Percentiles rank a stretch among this genome's conserved stretches.
These are phyloP conservation scores for Diplodus puntazzo DNA, from an alignment of 2,797 vertebrate genomes.

Conservation along the genomic window DNA sequence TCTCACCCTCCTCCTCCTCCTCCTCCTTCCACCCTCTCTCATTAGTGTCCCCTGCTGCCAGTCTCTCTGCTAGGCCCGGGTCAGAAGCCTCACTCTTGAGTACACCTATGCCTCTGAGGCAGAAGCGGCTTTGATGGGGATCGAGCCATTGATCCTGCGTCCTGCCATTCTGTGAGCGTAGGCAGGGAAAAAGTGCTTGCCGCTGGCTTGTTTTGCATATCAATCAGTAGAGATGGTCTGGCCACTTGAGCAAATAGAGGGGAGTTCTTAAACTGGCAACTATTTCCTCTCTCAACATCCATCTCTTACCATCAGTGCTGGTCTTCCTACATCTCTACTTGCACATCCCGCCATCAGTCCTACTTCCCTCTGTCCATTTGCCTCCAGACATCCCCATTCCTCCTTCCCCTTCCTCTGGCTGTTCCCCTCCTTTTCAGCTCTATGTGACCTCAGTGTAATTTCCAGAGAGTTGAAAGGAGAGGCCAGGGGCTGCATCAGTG, in stretches of 20 bases:
- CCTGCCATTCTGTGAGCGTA: slow-evolving; percentile 62
- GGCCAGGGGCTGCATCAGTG: slow-evolving; percentile 62
- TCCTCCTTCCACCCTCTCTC: slow-evolving; percentile 14
- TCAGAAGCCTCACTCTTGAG: slow-evolving; percentile 47
- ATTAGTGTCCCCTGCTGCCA: background rate
- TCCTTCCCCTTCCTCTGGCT: slow-evolving; percentile 30
- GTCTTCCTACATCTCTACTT: slow-evolving; percentile 23
- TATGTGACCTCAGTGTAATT: slow-evolving; percentile 66
- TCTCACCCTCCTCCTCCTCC: slow-evolving; percentile 22
- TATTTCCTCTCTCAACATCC: slow-evolving; percentile 20
- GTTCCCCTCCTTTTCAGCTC: slow-evolving; percentile 31
- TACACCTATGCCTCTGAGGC: slow-evolving; percentile 43
- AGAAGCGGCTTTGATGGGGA: slow-evolving; percentile 55
- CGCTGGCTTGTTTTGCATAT: slow-evolving; percentile 73
- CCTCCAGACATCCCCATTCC: slow-evolving; percentile 25
- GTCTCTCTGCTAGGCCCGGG: slow-evolving; percentile 30
- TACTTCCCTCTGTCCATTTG: slow-evolving; percentile 45
- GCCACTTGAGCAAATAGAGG: slow-evolving; percentile 51
- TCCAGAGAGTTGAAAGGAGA: slow-evolving; percentile 76
- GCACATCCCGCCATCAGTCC: slow-evolving; percentile 44
- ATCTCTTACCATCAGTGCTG: slow-evolving; percentile 44
- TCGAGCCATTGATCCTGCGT: slow-evolving; percentile 64
- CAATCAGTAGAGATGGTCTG: slow-evolving; percentile 62
- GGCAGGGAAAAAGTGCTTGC: slow-evolving; percentile 73
- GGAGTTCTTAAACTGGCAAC: slow-evolving; percentile 41